These are phyloP conservation scores for Thalassarche chlororhynchos DNA, from an alignment of 2,113 vertebrate species.

Conservation along the genomic window DNA sequence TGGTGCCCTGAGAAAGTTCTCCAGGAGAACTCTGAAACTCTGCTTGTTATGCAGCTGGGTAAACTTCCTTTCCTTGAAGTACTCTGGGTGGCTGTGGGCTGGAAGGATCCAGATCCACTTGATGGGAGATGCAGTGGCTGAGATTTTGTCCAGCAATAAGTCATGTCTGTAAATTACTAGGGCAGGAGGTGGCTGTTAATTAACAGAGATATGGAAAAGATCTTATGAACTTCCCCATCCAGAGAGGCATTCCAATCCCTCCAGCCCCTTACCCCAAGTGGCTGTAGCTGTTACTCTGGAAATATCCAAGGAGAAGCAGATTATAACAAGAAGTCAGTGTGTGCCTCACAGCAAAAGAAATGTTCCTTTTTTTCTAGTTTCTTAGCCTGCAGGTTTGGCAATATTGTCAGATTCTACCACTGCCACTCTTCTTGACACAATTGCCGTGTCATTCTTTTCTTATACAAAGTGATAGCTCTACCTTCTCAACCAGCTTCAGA, in stretches of 20 bases:
- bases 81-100: neutral
- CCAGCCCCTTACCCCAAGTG: neutral
- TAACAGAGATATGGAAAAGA: neutral
- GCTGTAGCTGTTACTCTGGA: neutral
- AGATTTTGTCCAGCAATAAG: neutral
- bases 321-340: neutral
- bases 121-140: neutral
- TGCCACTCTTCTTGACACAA: neutral
- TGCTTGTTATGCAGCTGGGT: neutral
- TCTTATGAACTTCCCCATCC: neutral
- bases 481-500: neutral
- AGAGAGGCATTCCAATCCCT: neutral
- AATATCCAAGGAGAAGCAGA: neutral
- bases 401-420: neutral
- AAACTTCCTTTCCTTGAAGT: neutral
- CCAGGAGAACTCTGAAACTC: neutral
- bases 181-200: neutral
- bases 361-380: neutral
- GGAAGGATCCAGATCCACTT: neutral
- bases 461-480: neutral
- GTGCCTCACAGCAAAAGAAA: neutral
- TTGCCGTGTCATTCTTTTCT: neutral
- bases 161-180: neutral
- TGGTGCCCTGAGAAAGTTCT: neutral
- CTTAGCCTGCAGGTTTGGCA: neutral